Percentiles rank a stretch among this genome's conserved stretches.
These are phyloP conservation scores for Vespertilio murinus DNA, from an alignment of 2,797 vertebrate species.

Conservation along the genomic window DNA sequence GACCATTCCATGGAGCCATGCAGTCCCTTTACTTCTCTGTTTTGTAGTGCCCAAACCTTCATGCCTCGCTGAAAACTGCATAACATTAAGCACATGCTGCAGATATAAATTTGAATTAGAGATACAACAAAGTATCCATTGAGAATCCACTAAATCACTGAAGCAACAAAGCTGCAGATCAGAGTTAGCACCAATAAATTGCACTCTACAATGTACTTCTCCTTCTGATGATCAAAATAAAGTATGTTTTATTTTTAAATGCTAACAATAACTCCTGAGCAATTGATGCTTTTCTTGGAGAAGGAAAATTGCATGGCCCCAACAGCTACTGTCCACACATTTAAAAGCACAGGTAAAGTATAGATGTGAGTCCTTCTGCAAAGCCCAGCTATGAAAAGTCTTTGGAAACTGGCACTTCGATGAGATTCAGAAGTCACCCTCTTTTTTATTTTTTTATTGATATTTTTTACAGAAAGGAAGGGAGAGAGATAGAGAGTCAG, in stretches of 20 bases:
- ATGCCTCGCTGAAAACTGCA: slow-evolving; percentile 74
- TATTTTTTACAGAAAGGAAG: no score
- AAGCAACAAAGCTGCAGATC: slow-evolving; percentile 62
- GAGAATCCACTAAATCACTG: slow-evolving; percentile 36
- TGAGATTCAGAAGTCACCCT: not conserved
- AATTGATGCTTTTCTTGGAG: slow-evolving; percentile 62
- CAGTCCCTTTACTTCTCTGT: slow-evolving; percentile 47
- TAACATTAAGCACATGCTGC: slow-evolving; percentile 55
- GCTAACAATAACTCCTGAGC: slow-evolving; percentile 55
- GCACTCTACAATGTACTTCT: slow-evolving; percentile 54
- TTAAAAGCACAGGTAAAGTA: slow-evolving; percentile 27
- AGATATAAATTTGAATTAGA: slow-evolving; percentile 73
- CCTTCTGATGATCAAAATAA: slow-evolving; percentile 70
- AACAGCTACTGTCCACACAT: slow-evolving; percentile 26
- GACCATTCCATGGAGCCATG: slow-evolving; percentile 48
- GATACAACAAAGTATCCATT: slow-evolving; percentile 65
- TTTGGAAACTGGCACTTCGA: not conserved
- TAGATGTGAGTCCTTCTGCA: slow-evolving; percentile 24
- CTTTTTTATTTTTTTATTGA: no score
- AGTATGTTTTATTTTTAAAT: slow-evolving; percentile 71
- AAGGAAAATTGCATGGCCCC: slow-evolving; percentile 31
- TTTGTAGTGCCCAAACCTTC: slow-evolving; percentile 63
- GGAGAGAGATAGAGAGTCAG: no score
- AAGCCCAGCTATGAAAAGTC: not conserved
- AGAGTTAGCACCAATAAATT: slow-evolving; percentile 62